phyloP scores from a whole-genome alignment of 92 coral and sea anemone genomes.

The Phenganax stokvisi region DNA sequence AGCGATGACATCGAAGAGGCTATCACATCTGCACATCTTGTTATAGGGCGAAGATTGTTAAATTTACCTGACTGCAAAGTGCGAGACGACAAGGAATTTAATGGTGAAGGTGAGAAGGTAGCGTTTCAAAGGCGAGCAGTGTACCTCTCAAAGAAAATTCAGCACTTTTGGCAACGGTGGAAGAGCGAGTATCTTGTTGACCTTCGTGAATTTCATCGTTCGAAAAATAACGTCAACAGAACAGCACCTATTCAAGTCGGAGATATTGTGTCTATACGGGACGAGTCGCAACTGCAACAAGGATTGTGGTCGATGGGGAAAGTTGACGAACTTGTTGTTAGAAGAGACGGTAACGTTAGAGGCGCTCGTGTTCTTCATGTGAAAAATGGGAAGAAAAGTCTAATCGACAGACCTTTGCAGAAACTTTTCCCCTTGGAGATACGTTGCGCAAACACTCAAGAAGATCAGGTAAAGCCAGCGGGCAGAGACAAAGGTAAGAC shows the following conservation, averaged over 20 bases:
- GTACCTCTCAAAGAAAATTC: constrained; percentile 27
- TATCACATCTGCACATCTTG: constrained; percentile 52
- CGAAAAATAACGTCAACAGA: not conserved
- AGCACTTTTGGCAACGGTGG: constrained; percentile 42
- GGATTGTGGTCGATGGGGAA: constrained; percentile 15
- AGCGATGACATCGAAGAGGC: constrained; percentile 56
- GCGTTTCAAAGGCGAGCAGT: constrained; percentile 37
- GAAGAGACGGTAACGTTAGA: constrained; percentile 19
- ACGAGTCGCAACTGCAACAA: constrained; percentile 4
- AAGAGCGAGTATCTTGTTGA: constrained; percentile 19
- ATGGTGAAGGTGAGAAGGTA: constrained; percentile 1
- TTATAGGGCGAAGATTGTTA: constrained; percentile 49
- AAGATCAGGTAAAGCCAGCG: constrained; percentile 7
- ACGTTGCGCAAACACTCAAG: not conserved
- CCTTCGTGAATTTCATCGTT: constrained; percentile 25
- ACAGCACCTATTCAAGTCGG: constrained; percentile 10
- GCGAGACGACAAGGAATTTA: constrained; percentile 19
- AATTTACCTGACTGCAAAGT: constrained; percentile 41
- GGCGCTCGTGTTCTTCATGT: constrained; percentile 6
- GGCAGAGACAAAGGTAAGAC: not conserved
- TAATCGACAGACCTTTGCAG: constrained; percentile 19
- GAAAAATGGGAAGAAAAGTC: not conserved
- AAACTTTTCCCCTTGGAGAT: constrained; percentile 30
- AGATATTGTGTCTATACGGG: constrained; percentile 16
- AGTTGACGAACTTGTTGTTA: not conserved